These are phyloP conservation scores for Lytechinus variegatus DNA, from an alignment of 35 echinoderm and acorn worm species.

Conservation along the genomic window DNA sequence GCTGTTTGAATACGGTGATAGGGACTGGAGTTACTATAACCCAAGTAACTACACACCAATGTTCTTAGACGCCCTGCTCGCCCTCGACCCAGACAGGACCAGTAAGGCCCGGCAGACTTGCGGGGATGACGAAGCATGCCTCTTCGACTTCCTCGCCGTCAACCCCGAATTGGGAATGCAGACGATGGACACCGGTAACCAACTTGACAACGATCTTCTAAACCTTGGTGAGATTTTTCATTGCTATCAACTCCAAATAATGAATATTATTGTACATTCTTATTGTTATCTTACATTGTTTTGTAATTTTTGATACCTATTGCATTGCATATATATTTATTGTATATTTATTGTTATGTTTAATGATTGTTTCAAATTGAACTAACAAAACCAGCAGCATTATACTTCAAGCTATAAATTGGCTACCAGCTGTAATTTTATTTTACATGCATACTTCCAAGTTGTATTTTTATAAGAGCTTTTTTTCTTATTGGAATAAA, in stretches of 20 bases:
- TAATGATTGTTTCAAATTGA: no score
- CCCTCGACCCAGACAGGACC: not conserved
- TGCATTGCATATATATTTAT: no score
- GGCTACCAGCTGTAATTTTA: no score
- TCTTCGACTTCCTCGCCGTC: conserved; percentile 25
- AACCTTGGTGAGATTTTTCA: conserved; percentile 26
- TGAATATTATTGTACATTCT: no score
- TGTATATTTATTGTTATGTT: no score
- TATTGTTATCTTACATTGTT: no score
- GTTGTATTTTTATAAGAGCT: no score
- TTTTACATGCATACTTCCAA: no score
- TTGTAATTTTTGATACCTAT: no score
- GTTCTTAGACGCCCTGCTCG: not conserved
- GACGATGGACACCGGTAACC: not conserved
- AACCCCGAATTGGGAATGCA: not conserved
- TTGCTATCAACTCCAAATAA: not conserved
- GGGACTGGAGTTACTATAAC: conserved; percentile 1
- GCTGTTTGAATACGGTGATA: conserved; percentile 21
- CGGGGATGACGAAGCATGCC: conserved; percentile 15
- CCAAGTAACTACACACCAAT: not conserved
- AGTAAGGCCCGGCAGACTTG: not conserved
- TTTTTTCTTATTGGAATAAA: no score
- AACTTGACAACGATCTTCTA: not conserved
- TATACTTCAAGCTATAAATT: no score
- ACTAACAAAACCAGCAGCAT: no score